Percentiles rank a stretch among this genome's conserved stretches.
Evolutionary conservation across 2,888 invertebrate genomes (phyloP).

Genomic region (Harpagoxenus sublaevis): DNA sequence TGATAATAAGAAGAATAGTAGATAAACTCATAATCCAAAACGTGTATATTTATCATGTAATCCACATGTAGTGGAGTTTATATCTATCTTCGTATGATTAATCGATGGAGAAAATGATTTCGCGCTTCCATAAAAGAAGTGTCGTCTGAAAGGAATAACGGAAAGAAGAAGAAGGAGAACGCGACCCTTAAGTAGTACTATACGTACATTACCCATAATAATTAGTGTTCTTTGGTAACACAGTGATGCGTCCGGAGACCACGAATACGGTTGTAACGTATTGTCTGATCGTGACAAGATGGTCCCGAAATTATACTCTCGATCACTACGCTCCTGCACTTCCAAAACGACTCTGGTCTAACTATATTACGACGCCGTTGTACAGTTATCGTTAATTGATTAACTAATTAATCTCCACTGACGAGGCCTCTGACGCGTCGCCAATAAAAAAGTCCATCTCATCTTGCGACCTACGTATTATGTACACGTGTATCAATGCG

Average conservation of each 20-base stretch:
- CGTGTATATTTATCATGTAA: conserved; percentile 37
- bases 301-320: conserved; percentile 78
- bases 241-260: conserved; percentile 83
- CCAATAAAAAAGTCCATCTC: conserved; percentile 65
- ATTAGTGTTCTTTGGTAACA: conserved; percentile 85
- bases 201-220: conserved; percentile 72
- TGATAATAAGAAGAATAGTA: conserved; percentile 43
- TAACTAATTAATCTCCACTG: conserved; percentile 33
- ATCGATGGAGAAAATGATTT: conserved; percentile 44
- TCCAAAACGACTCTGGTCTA: conserved; percentile 22
- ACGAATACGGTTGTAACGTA: conserved; percentile 78
- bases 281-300: conserved; percentile 83
- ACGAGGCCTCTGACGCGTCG: conserved; percentile 27
- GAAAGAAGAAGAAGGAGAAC: conserved; percentile 55
- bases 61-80: background rate
- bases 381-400: conserved; percentile 52
- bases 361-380: conserved; percentile 51
- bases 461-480: conserved; percentile 61
- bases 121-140: conserved; percentile 40
- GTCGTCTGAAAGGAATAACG: conserved; percentile 25
- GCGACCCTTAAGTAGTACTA: conserved; percentile 62
- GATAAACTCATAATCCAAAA: conserved; percentile 22
- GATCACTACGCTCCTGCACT: conserved; percentile 40
- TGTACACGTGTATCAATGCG: conserved; percentile 59
- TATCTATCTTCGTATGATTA: conserved; percentile 32